Conservation (phyloP, 2,113 vertebrate species). For the Eptesicus fuscus region DNA sequence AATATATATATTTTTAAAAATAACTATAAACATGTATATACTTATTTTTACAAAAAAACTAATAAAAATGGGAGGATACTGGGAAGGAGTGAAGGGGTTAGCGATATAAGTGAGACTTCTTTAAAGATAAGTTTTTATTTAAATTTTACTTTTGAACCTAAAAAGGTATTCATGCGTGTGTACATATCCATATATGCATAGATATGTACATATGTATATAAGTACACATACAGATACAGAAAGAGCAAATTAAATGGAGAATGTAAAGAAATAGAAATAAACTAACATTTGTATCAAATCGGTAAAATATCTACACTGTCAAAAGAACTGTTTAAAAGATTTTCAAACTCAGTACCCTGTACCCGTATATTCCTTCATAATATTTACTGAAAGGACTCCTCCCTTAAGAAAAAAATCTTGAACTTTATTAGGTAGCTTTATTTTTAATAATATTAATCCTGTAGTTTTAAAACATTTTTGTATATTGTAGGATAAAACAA, state of each 20-base stretch:
- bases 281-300: neutral
- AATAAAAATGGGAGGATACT: neutral
- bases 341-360: neutral
- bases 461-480: neutral
- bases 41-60: slow-evolving; percentile 23
- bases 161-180: neutral
- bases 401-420: neutral
- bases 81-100: neutral
- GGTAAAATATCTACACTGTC: neutral
- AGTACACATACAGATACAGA: neutral
- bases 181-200: neutral
- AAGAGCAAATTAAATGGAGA: neutral
- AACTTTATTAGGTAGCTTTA: neutral
- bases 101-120: neutral
- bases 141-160: neutral
- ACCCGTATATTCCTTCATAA: neutral
- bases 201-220: neutral
- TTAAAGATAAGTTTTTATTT: neutral
- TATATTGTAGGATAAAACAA: neutral
- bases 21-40: neutral
- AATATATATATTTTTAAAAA: neutral
- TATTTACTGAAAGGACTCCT: neutral
- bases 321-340: neutral
- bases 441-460: neutral
- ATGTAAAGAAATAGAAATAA: neutral